Base-by-base conservation (phyloP, 2,888 invertebrate genomes). In the Nomada flava region DNA sequence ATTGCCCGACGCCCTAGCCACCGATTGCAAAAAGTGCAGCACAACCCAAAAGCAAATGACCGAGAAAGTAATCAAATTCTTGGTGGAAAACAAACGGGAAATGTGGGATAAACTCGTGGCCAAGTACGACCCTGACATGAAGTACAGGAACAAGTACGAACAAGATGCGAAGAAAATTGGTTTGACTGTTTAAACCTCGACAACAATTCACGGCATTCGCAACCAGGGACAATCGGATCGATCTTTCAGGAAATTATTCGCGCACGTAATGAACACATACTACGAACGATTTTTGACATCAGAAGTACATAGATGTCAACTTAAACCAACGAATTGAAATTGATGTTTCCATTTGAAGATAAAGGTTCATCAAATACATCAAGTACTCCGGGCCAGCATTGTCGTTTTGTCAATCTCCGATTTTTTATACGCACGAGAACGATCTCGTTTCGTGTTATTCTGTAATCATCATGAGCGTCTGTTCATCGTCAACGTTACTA, bases 61-160 rank as follows among this genome's bases (percentile, higher is more conserved):
- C 52, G 95, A 95, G 85, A 96, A 95, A 80, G 95, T 96, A 2
- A 95, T 97, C 26, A 94, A 95, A 3, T 95, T 94, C 88, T 93
- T 97, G 79, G 95, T 96, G 83, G 87, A 93, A 53, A 91, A 94
- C 73, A 93, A 93, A 84, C 94, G 94, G 0, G 95, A 95, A 0
- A 93, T 95, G 90, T 97, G 96, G 96, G 94, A 95, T 10, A 94
- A 95, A 75, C 93, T 97, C 23, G 94, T 95, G 79, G 94, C 91
- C n/a, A 96, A 96, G 92, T 97, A 95, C 92, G 97, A 97, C 92
- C 96, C 96, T 4, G 94, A 95, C 0, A 95, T 96, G 36, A 92
- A 94, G 63, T 97, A 96, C 94, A 95, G 95, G 90, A 94, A 94
- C 91, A 95, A 95, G 91, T 97, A 96, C 93, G 95, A 95, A 85